These are phyloP conservation scores for Anguilla anguilla DNA, from an alignment of 2,797 vertebrate genomes.

Conservation along the genomic window DNA sequence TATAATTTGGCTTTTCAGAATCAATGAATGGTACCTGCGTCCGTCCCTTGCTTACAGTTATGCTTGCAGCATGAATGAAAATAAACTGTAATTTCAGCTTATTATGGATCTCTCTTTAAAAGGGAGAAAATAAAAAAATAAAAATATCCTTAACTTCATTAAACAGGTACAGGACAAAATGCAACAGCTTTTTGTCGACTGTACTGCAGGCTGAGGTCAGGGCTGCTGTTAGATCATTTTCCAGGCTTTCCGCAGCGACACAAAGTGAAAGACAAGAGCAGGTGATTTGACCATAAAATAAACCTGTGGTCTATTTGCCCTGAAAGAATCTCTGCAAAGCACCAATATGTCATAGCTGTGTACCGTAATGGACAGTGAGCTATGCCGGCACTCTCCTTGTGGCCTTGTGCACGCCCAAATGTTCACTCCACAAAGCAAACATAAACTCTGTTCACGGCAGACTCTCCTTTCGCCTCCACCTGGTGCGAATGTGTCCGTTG, in stretches of 20 bases:
- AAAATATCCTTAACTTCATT: conserved; percentile 32
- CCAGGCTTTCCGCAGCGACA: conserved; percentile 4
- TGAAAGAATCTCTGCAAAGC: neutral
- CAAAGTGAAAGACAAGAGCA: neutral
- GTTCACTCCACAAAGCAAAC: neutral
- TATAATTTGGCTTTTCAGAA: neutral
- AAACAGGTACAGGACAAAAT: conserved; percentile 45
- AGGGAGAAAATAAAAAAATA: conserved; percentile 32
- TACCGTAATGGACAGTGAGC: neutral
- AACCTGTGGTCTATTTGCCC: neutral
- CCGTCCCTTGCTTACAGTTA: too few relatives aligned
- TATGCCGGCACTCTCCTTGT: neutral
- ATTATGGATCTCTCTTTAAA: conserved; percentile 37
- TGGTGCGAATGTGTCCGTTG: neutral
- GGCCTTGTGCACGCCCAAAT: neutral
- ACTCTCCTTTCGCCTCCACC: neutral
- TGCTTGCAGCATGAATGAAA: conserved; percentile 13
- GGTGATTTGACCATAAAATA: neutral
- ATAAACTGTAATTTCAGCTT: conserved; percentile 36
- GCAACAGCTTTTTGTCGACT: conserved; percentile 28
- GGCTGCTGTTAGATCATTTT: neutral
- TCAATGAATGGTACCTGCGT: neutral
- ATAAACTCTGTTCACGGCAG: neutral
- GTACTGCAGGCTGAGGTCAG: conserved; percentile 6
- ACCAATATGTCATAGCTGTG: neutral